Evolutionary conservation across 2,888 invertebrate species (phyloP).

Genomic region (Penaeus monodon): DNA sequence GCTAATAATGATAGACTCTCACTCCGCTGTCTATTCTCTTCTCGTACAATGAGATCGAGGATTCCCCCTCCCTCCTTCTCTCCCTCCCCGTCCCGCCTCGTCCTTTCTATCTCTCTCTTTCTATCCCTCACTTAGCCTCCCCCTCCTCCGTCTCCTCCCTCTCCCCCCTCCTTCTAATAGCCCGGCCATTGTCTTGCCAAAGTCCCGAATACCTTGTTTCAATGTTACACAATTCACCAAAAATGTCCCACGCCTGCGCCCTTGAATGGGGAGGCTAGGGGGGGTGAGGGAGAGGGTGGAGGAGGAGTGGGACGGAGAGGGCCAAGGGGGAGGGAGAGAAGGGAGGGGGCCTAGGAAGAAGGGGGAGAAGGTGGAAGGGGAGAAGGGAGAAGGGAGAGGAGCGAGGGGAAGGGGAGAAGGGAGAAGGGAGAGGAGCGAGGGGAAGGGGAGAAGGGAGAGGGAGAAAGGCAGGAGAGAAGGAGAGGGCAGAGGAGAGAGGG

Average conservation of each 20-base stretch:
- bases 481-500: too few relatives aligned
- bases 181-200: neutral
- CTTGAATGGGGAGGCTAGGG: neutral
- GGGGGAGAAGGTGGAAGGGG: neutral
- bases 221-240: too few relatives aligned
- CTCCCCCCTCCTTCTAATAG: neutral
- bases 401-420: neutral
- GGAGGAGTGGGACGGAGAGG: neutral
- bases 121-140: too few relatives aligned
- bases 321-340: neutral
- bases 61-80: neutral
- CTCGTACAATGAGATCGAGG: slow-evolving; percentile 16
- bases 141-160: too few relatives aligned
- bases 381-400: neutral
- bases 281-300: neutral
- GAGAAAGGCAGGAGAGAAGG: neutral
- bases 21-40: slow-evolving; percentile 23
- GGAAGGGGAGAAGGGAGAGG: neutral
- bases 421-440: neutral
- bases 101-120: too few relatives aligned
- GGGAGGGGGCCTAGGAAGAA: neutral
- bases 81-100: too few relatives aligned
- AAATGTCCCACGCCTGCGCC: slow-evolving; percentile 1
- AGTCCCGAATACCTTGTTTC: too few relatives aligned
- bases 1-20: slow-evolving; percentile 28